These are phyloP conservation scores for Maniola hyperantus DNA, from an alignment of 2,888 invertebrate genomes.

Conservation along the genomic window DNA sequence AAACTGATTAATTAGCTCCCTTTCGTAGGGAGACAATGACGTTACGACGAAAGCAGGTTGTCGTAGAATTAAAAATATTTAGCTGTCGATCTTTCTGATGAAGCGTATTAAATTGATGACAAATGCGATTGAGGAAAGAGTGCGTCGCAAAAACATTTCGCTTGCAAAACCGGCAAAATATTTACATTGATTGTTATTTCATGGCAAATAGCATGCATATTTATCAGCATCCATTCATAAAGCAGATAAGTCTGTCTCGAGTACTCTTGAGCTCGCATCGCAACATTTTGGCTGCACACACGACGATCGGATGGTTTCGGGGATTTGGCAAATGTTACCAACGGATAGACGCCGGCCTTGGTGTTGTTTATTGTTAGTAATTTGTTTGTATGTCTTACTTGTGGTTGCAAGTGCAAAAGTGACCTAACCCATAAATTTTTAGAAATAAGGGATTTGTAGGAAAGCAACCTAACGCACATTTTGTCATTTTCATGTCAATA, in stretches of 20 bases:
- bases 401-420: not conserved
- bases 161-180: no score
- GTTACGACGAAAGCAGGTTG: no score
- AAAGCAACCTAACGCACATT: not conserved
- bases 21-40: no score
- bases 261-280: not conserved
- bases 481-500: no score
- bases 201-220: not conserved
- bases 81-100: no score
- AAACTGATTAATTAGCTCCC: no score
- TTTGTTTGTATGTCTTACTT: conserved; percentile 1
- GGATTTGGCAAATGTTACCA: conserved; percentile 8
- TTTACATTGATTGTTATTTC: no score
- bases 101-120: no score
- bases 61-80: no score
- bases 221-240: not conserved
- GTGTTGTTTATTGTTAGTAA: not conserved
- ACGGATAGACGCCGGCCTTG: conserved; percentile 10
- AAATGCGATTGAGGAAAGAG: no score
- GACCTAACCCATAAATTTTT: not conserved
- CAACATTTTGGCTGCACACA: conserved; percentile 11
- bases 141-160: no score
- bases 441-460: not conserved
- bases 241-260: not conserved
- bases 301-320: not conserved